Conservation (phyloP, 2,888 invertebrate genomes). For the Drosophila mayaguana region DNA sequence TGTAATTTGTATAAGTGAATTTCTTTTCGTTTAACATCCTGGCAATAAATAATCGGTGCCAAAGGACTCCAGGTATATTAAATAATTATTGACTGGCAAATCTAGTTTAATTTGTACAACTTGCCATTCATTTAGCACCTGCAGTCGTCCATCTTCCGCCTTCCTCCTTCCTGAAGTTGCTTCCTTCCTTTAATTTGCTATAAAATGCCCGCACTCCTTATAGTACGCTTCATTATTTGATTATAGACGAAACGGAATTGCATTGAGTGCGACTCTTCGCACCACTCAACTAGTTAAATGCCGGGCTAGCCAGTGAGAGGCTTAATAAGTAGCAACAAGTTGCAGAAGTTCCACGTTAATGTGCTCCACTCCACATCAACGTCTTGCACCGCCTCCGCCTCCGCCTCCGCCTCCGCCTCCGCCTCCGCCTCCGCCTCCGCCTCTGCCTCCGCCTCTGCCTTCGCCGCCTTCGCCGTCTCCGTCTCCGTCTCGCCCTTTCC, state of each 20-base stretch:
- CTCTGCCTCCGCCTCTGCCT: neutral
- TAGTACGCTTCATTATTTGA: neutral
- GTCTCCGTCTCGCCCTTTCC: neutral
- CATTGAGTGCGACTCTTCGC: slow-evolving; percentile 10
- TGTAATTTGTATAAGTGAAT: too few relatives aligned
- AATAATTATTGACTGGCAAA: too few relatives aligned
- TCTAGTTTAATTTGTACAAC: too few relatives aligned
- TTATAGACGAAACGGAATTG: slow-evolving; percentile 4
- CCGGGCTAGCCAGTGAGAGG: neutral
- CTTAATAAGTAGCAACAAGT: slow-evolving; percentile 26
- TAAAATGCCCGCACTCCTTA: neutral
- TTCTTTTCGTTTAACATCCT: too few relatives aligned
- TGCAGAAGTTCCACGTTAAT: slow-evolving; percentile 4
- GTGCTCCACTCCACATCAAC: neutral
- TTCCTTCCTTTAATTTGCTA: neutral
- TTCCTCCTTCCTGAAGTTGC: neutral
- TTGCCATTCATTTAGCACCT: neutral
- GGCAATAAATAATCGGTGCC: too few relatives aligned
- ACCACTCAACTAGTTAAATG: slow-evolving; percentile 3
- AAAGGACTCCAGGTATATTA: too few relatives aligned
- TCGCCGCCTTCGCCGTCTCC: neutral
- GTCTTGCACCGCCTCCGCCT: neutral
- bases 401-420: neutral
- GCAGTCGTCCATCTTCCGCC: neutral
- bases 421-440: neutral